Percentiles rank a stretch among this genome's conserved stretches.
Evolutionary conservation across 2,797 vertebrate genomes (phyloP).

Genomic region (Tapirus indicus): DNA sequence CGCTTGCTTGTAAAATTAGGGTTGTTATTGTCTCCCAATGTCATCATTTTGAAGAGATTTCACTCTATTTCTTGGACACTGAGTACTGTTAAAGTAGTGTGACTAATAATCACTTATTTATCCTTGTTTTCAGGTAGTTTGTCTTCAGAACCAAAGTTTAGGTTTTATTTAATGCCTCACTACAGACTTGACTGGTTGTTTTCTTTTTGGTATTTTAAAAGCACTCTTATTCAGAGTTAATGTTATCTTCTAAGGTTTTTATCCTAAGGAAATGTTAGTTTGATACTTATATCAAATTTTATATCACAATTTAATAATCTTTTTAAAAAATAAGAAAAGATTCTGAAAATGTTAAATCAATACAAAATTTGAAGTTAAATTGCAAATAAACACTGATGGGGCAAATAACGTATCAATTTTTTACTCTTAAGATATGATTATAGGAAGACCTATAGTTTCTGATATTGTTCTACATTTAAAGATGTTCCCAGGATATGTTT

Average conservation of each 20-base stretch:
- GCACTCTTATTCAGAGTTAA: not conserved
- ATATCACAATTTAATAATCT: conserved; percentile 45
- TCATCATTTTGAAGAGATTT: not conserved
- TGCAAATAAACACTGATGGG: not conserved
- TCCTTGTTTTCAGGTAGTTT: conserved; percentile 17
- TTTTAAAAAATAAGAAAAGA: conserved; percentile 6
- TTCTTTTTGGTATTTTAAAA: conserved; percentile 45
- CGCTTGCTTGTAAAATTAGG: not conserved
- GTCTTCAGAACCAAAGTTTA: conserved; percentile 27
- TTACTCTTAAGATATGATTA: conserved; percentile 1
- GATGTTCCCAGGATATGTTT: not conserved
- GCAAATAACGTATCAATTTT: not conserved
- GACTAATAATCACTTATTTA: not conserved
- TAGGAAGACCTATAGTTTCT: conserved; percentile 21
- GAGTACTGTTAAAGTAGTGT: not conserved
- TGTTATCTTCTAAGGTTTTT: conserved; percentile 25
- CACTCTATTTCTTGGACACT: not conserved
- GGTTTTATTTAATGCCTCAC: not conserved
- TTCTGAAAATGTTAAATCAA: conserved; percentile 39
- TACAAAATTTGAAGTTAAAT: conserved; percentile 30
- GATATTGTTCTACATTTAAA: not conserved
- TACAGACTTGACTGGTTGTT: not conserved
- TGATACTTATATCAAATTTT: conserved; percentile 50
- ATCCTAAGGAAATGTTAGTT: not conserved
- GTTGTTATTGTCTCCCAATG: not conserved